A percentile compares a stretch with the other conserved stretches of the same genome.
Conservation (phyloP, 2,113 vertebrate genomes). For the Gila orcuttii region DNA sequence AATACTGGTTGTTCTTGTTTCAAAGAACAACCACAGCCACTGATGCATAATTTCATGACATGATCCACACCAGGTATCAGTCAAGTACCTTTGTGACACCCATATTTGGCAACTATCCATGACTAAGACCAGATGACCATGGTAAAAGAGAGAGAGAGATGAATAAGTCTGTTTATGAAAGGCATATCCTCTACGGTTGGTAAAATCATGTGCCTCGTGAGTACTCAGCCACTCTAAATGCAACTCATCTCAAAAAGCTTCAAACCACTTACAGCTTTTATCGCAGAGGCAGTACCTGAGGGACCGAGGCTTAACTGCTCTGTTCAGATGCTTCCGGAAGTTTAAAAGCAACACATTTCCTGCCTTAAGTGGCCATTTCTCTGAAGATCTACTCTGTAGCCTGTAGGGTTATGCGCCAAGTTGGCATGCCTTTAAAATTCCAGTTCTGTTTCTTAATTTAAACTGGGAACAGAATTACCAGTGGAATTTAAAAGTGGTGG, state of each 20-base stretch:
- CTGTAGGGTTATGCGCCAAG: background rate
- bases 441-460: background rate
- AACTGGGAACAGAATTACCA: background rate
- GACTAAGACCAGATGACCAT: conserved; percentile 33
- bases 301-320: conserved; percentile 39
- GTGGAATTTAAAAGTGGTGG: background rate
- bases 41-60: background rate
- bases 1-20: background rate
- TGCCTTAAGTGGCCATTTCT: conserved; percentile 31
- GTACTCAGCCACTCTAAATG: conserved; percentile 35
- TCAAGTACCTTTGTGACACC: conserved; percentile 1
- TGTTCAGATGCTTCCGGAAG: conserved; percentile 44
- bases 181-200: conserved; percentile 14
- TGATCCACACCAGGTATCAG: background rate
- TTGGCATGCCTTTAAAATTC: conserved; percentile 1
- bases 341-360: conserved; percentile 38
- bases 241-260: conserved; percentile 44
- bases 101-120: background rate
- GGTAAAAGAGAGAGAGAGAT: conserved; percentile 3
- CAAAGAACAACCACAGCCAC: background rate
- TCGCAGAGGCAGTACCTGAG: conserved; percentile 30
- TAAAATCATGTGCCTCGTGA: conserved; percentile 18
- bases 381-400: conserved; percentile 27
- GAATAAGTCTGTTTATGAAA: conserved; percentile 46
- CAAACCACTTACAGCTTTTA: conserved; percentile 49